Base-by-base conservation (phyloP, 2,797 vertebrate species). In the Epinephelus coioides region DNA sequence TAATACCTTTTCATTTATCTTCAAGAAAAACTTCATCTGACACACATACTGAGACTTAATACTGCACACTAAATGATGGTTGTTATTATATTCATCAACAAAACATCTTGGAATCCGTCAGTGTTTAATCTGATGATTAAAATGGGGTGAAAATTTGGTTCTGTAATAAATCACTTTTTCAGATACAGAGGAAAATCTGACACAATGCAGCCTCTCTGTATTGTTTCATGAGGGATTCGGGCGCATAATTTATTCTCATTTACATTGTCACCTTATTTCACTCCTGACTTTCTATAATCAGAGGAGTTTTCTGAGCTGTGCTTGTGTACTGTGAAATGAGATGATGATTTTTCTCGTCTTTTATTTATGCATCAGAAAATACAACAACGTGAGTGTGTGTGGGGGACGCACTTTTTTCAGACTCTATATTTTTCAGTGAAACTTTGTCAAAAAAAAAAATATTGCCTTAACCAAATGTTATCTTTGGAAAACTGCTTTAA, bases 401-500 rank as follows among this genome's bases (percentile, higher is more conserved):
- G 40, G 40, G 40, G 40, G 11, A 3, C 11, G 12, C 40, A 9
- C 6, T 9, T 43, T 43, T 43, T 43, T 43, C 0, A 43, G 11
- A 3, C 40, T 12, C 6, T 8, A 7, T 3, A 4, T 56, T 64
- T 78, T 60, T 40, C 18, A 38, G 19, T 54, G 34, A 66, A 55
- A 57, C 40, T 40, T 55, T 34, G 6, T 8, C 30, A 57, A 55
- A 21, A 30, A 47, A 46, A 10, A 53, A 47, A 47, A 59, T 23
- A 59, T 23, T 14, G 60, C 12, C 53, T 17, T 23, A 63, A 54
- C 13, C 18, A 23, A 56, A 27, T 50, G 7, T 27, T 34, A 18
- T 23, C 79, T 76, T 70, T 65, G 51, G 75, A 65, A 78, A 70
- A 77, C 57, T 5, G 11, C 53, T 80, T 8, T 19, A n/a, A 44